Base-by-base conservation (phyloP, 2,113 vertebrate genomes). In the Syrrhaptes paradoxus region DNA sequence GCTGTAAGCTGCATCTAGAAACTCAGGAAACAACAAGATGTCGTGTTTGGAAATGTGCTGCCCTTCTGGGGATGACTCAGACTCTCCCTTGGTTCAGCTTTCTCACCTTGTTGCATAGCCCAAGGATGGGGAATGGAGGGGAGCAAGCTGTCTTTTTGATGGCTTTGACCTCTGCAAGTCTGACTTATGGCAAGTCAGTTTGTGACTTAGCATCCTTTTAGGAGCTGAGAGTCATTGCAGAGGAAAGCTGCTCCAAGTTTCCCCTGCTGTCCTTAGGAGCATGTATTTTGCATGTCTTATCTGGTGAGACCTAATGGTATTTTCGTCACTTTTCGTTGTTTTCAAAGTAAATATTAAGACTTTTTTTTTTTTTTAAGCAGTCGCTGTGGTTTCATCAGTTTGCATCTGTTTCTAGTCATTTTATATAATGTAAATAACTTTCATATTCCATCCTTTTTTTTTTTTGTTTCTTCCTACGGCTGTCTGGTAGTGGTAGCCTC, bases 231-330 rank as follows among this genome's bases (percentile, higher is more conserved):
- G 45, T 17, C 19, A 8, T 59, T 85, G 34, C 17, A 57, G 45
- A 28, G n/a, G 80, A 49, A 70, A 92, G 24, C 22, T 82, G 14
- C 9, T 38, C 29, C 11, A 29, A 11, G 22, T 26, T 89, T 72
- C 34, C 13, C n/a, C 13, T 1, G 1, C 28, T 76, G 26, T 46
- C 54, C 28, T 59, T 55, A 62, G 45, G 36, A 75, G 32, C 9
- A 13, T 0, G 0, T 31, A 26, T 41, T 54, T 28, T 13, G 7
- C 16, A 7, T 45, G 49, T 63, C 4, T 41, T 51, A 31, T 3
- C 38, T 74, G 31, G 13, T 77, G 55, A 22, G 19, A 75, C 9
- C 3, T 38, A 18, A 11, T 62, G 20, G n/a, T 51, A 36, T 85
- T 90, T 87, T 80, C 31, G 68, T 24, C 46, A 46, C 17, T 78